A percentile compares a stretch with the other conserved stretches of the same genome.
These are phyloP conservation scores for Pseudochirops corinnae DNA, from an alignment of 2,797 vertebrate species.

Conservation along the genomic window DNA sequence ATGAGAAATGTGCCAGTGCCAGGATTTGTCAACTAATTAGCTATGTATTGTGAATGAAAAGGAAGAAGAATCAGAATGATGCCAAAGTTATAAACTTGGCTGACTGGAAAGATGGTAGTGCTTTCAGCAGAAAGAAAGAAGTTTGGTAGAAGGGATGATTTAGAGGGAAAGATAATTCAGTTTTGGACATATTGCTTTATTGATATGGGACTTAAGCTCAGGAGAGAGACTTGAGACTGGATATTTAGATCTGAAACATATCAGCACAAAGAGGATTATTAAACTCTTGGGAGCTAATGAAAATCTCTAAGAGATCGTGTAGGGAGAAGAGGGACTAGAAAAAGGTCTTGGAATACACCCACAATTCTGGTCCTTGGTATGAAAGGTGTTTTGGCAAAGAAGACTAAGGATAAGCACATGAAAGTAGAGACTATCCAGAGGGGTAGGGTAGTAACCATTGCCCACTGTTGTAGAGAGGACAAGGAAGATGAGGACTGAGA, in stretches of 20 bases:
- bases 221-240: background rate
- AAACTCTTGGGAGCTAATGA: background rate
- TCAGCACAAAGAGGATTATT: background rate
- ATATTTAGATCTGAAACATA: background rate
- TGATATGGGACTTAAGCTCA: background rate
- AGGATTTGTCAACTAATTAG: background rate
- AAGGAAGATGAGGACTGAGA: background rate
- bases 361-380: background rate
- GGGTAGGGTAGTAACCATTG: background rate
- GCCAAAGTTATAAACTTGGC: background rate
- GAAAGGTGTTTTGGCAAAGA: background rate
- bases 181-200: background rate
- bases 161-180: background rate
- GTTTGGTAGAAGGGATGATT: background rate
- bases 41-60: background rate
- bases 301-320: background rate
- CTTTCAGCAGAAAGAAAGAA: background rate
- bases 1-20: background rate
- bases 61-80: background rate
- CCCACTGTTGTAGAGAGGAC: background rate
- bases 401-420: background rate
- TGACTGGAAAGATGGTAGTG: background rate
- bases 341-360: background rate
- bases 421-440: background rate
- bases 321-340: background rate